Evolutionary conservation across 2,888 invertebrate species (phyloP), one percentile per base, ranked within the genome.

Genomic region (Oegoconia quadripuncta): DNA sequence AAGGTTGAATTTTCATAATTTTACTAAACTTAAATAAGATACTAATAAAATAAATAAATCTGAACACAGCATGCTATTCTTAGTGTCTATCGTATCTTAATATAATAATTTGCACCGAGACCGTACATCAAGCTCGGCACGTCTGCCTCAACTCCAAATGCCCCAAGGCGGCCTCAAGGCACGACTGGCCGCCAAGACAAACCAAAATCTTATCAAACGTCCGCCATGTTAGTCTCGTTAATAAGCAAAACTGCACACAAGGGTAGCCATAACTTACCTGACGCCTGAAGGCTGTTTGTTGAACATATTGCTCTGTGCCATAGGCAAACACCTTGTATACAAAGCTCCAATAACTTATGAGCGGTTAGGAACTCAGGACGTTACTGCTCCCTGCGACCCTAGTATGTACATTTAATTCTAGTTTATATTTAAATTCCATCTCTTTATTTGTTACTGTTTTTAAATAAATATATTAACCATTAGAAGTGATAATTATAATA

Each of bases 221-320:
- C 72, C 64, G 78, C 83, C 82, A 77, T 81, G 73, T 79, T 83
- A 74, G 76, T 69, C 59, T 78, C 66, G 78, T 82, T 86, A 86
- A 84, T 86, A 86, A 86, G 81, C 83, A 84, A 86, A 86, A 82
- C 80, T 84, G 71, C 74, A 79, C 80, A 83, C 80, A 73, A 66
- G 73, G 66, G 70, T 67, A 55, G 70, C 68, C 56, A 60, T 70
- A 74, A 70, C 66, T 73, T 64, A 73, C 81, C 81, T 82, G 75
- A 69, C 77, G 30, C 80, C 80, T 80, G 74, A 69, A 64, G 78
- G 79, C 74, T 79, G 73, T 82, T 81, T 82, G 79, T 66, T 45
- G 58, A 74, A 67, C 69, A 68, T 64, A 67, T 71, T 70, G 65
- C 61, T 58, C 64, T 65, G 63, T 66, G 65, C 74, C 67, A 60